These are phyloP conservation scores for Apotomis capreana DNA, from an alignment of 2,888 invertebrate species.

Conservation along the genomic window DNA sequence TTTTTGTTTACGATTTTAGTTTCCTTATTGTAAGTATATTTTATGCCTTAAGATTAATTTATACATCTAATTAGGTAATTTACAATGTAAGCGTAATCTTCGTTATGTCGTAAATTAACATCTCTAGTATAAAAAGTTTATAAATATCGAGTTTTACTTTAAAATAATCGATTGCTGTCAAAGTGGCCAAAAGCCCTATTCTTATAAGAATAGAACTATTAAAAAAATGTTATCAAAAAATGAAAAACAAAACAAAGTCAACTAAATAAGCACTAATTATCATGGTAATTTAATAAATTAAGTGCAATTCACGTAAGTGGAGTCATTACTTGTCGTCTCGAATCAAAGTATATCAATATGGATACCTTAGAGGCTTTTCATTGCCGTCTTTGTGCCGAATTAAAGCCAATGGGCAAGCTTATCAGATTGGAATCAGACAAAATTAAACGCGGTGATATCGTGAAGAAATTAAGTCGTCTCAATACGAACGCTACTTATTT, in stretches of 20 bases:
- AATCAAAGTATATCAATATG: conserved; percentile 10
- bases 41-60: too few species aligned
- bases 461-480: conserved; percentile 56
- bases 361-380: conserved; percentile 27
- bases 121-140: neutral
- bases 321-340: neutral
- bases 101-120: neutral
- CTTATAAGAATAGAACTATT: neutral
- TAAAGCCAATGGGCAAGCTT: conserved; percentile 57
- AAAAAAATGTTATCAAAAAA: conserved; percentile 3
- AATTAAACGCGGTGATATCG: conserved; percentile 51
- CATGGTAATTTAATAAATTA: neutral
- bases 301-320: neutral
- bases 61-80: too few species aligned
- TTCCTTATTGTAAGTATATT: neutral
- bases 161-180: conserved; percentile 3
- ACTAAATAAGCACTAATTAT: neutral
- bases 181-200: neutral
- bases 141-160: neutral
- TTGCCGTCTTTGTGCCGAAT: conserved; percentile 58
- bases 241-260: conserved; percentile 27
- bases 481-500: conserved; percentile 54
- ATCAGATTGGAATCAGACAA: conserved; percentile 54
- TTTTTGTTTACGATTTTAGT: neutral
- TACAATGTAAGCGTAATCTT: too few species aligned